Conservation (phyloP, 2,888 invertebrate genomes). For the Odontocerum albicorne region DNA sequence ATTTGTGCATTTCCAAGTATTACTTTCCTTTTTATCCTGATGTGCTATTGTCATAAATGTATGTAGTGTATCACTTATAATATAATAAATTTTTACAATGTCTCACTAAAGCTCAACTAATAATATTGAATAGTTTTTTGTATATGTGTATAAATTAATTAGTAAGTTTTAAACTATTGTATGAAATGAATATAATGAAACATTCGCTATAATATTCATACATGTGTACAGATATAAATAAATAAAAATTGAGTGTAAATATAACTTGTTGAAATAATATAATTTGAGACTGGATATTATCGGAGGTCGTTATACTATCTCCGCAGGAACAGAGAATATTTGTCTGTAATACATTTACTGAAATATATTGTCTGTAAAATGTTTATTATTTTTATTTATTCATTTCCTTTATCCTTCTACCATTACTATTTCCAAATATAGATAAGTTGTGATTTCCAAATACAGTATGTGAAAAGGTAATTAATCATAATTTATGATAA, state of each 20-base stretch:
- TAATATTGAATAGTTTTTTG: no score
- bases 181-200: no score
- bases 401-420: background rate
- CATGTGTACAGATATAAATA: conserved; percentile 17
- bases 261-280: conserved; percentile 2
- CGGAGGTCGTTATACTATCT: background rate
- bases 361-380: conserved; percentile 11
- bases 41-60: no score
- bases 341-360: background rate
- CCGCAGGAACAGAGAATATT: no score
- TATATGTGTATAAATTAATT: background rate
- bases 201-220: no score
- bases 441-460: no score
- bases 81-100: background rate
- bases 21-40: background rate
- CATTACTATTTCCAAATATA: no score
- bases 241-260: conserved; percentile 1
- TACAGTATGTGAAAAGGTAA: no score
- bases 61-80: no score
- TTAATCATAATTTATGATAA: no score
- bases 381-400: background rate
- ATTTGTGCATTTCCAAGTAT: background rate
- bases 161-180: no score
- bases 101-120: conserved; percentile 15
- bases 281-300: conserved; percentile 10